Evolutionary conservation across 2,888 invertebrate genomes (phyloP), one percentile per base, ranked within the genome.

Genomic region (Ommatoiulus sabulosus): DNA sequence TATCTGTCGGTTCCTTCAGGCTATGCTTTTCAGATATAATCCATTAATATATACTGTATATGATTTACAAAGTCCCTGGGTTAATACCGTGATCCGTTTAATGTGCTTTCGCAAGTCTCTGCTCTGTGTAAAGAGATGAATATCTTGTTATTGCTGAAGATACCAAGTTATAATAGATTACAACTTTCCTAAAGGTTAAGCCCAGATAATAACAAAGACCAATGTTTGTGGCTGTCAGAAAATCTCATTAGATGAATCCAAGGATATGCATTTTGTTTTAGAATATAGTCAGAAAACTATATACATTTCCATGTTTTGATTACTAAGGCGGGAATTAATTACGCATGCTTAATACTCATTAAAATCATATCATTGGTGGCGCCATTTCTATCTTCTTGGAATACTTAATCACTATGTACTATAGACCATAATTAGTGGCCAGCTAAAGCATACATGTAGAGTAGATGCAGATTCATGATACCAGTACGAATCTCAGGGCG

Each of bases 21-120:
- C 35, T 80, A 35, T 80, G 80, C 80, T 80, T 80, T 20, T 80
- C 80, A 80, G 20, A 15, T 80, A 80, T 80, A 80, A 80, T 80
- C 80, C 80, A 80, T 80, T 80, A 24, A 52, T 17, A 52, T 52
- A 52, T 52, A 24, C 80, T 20, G 35, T 24, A 35, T 12, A 20
- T 80, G 35, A 80, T 80, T 80, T 80, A 80, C 35, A 80, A 80
- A 80, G 35, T 35, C 7, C 12, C 80, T 20, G 3, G n/a, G n/a
- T 63, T 63, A 63, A 63, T 63, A n/a, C 63, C 63, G n/a, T 63
- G 24, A 80, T 80, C 35, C 35, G 35, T 80, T 80, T 80, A 80
- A 63, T 35, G 80, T 80, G 35, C 72, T 24, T 24, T 72, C 20
- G 72, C 72, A 35, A 80, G 80, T 35, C 12, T 24, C 35, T 20